Evolutionary conservation across 2,113 vertebrate species (phyloP), one percentile per base, ranked within the genome.

Genomic region (Ascaphus truei): DNA sequence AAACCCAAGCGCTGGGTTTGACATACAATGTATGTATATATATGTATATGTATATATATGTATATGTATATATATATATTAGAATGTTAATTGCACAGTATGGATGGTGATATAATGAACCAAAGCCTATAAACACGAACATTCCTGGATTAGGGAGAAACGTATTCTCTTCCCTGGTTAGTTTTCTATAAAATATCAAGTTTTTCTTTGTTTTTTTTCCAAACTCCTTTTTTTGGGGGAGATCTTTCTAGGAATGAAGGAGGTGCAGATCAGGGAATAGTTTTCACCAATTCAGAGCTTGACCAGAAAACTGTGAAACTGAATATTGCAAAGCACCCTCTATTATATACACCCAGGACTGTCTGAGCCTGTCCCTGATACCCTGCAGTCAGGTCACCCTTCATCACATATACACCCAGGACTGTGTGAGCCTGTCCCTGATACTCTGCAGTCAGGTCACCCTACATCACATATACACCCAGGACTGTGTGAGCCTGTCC

Each of bases 251-350:
- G 30, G 11, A 3, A 3, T 34, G 22, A 56, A 6, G 2, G 25
- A n/a, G 33, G 4, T 58, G 5, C 20, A 23, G 12, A 51, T 61
- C 67, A 61, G 47, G 31, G 22, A 23, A 61, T 61, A 6, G 11
- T 57, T 34, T 57, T 22, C 20, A 47, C 23, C 20, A 16, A 47
- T 47, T 57, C 25, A 9, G 13, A 69, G 48, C 13, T 31, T 61
- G 67, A 71, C 67, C 67, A 71, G 57, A 57, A 71, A 71, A 71
- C 67, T 71, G 67, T 71, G 67, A 71, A 9, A 25, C 29, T 53
- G 20, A n/a, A 47, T 26, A 33, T 36, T 34, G 30, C 41, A 58
- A 56, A 30, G n/a, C 11, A 16, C 26, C 26, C 27, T 41, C 20
- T 37, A 63, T 15, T 18, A 62, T 18, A 41, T 27, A 62, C 8